These are phyloP conservation scores for Perognathus longimembris DNA, from an alignment of 2,113 vertebrate genomes.

Conservation along the genomic window DNA sequence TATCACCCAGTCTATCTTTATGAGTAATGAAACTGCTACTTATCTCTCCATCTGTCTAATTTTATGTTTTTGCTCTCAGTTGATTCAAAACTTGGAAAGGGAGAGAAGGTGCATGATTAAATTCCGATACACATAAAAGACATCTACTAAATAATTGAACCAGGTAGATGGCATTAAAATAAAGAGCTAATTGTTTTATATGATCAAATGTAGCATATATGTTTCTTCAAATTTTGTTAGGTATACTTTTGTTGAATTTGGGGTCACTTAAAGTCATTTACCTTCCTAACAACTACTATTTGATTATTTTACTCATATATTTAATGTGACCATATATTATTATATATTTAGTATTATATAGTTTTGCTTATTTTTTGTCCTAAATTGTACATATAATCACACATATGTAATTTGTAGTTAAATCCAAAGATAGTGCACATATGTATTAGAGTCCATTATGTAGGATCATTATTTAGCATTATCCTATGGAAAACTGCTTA, in stretches of 20 bases:
- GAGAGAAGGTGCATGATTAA: neutral
- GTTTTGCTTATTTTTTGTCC: neutral
- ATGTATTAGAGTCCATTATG: neutral
- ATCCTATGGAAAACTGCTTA: neutral
- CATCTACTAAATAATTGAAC: slow-evolving; percentile 29
- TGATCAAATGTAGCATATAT: neutral
- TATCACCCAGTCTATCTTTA: slow-evolving; percentile 8
- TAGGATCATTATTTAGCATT: neutral
- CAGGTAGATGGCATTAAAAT: neutral
- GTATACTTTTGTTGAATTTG: neutral
- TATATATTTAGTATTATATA: slow-evolving; percentile 4
- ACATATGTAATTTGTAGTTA: neutral
- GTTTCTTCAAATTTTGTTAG: neutral
- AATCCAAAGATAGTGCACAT: neutral
- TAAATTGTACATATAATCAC: neutral
- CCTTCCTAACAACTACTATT: neutral
- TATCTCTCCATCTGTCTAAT: slow-evolving; percentile 29
- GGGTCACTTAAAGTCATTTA: neutral
- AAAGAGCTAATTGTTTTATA: no score
- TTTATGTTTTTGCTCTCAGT: slow-evolving; percentile 48
- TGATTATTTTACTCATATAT: neutral
- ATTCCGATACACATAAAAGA: neutral
- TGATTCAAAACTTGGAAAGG: slow-evolving; percentile 24
- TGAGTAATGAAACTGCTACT: slow-evolving; percentile 14
- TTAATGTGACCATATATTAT: neutral